Evolutionary conservation across 2,888 invertebrate genomes (phyloP).

Genomic region (Andrena fulva): DNA sequence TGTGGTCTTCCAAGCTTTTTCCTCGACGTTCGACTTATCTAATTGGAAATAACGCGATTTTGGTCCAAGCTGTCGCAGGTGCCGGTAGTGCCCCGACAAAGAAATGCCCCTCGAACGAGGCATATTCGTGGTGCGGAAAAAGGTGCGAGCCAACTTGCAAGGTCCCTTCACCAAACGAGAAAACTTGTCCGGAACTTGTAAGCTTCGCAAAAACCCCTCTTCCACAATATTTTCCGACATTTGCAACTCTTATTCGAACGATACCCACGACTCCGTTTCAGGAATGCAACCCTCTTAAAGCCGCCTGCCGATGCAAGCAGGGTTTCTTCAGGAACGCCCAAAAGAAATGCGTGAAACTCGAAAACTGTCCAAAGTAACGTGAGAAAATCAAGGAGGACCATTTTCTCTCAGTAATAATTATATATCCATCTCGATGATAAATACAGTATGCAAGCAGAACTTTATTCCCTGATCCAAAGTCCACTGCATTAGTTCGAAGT

Average conservation of each 20-base stretch:
- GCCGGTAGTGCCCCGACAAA: background rate
- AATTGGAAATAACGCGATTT: background rate
- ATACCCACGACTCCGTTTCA: background rate
- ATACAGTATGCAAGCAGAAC: background rate
- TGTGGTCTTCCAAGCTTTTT: background rate
- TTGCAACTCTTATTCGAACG: background rate
- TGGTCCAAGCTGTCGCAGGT: background rate
- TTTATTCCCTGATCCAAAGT: background rate
- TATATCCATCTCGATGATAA: background rate
- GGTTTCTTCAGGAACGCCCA: background rate
- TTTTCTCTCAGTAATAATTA: background rate
- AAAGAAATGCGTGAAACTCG: background rate
- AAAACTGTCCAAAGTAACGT: constrained; percentile 1
- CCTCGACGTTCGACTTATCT: background rate
- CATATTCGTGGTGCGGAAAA: constrained; percentile 16
- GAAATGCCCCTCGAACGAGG: constrained; percentile 6
- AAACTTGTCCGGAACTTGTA: constrained; percentile 11
- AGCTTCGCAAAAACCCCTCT: background rate
- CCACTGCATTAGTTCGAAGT: too few relatives aligned
- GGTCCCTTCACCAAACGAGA: background rate
- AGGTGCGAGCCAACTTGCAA: constrained; percentile 21
- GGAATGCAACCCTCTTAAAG: background rate
- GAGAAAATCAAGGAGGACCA: background rate
- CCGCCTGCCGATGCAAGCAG: constrained; percentile 23
- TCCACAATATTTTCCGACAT: background rate